Base-by-base conservation (phyloP, 2,113 vertebrate genomes). In the Thomomys bottae region DNA sequence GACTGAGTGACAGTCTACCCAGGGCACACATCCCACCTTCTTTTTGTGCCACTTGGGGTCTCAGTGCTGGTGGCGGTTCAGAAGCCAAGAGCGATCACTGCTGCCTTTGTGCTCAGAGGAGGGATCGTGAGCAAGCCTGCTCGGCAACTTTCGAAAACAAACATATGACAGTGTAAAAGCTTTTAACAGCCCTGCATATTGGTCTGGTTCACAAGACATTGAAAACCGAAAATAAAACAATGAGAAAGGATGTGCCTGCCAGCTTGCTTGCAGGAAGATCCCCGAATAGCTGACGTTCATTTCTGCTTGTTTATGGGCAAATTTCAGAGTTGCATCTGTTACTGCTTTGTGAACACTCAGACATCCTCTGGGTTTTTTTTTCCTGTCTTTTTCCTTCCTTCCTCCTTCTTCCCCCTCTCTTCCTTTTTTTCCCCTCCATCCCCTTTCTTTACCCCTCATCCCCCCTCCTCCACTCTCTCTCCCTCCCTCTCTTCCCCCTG, bases 291-390 rank as follows among this genome's bases (percentile, higher is more conserved):
- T 95, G 96, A 94, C 66, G 82, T 96, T 97, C 96, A 42, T 88
- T 97, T 96, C 96, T 96, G 87, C 96, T 96, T 93, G 92, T 97
- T 97, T 96, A 95, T 95, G 96, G 97, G 96, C 93, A 91, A 81
- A 97, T 96, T 96, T 96, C 89, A 93, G 94, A 96, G 93, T 94
- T 89, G 94, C 96, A 95, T 96, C 96, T 97, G 97, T 96, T 96
- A 63, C 73, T 96, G 71, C 72, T 96, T 83, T 93, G 87, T 96
- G 71, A 88, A 90, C 90, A 93, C 90, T 54, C 96, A 95, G 80
- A 36, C 89, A 30, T 95, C 88, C 96, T 80, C 86, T 67, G 83
- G 94, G 95, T 38, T 24, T 87, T 61, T 71, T 30, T 78, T 59
- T 36, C 18, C 34, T 9, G 14, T 30, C 34, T 72, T 57, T 38